phyloP scores from a whole-genome alignment of 2,888 invertebrate species.

The Archips xylosteana region DNA sequence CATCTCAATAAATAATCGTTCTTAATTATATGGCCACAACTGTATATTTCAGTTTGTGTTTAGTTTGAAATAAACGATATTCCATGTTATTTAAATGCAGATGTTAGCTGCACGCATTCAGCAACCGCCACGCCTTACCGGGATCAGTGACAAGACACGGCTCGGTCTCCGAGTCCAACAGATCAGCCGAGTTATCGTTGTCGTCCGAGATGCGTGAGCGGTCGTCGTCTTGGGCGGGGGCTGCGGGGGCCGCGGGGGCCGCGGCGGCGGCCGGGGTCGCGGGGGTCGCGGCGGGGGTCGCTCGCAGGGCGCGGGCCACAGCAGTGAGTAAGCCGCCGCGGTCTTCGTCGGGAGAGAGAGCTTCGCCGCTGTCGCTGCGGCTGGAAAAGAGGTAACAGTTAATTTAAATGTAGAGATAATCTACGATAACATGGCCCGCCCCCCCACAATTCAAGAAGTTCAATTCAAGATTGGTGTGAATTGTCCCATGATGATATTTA shows the following conservation, averaged over 20 bases:
- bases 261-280: conserved; percentile 44
- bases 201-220: conserved; percentile 77
- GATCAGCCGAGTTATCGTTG: conserved; percentile 91
- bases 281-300: conserved; percentile 43
- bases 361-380: conserved; percentile 89
- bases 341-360: conserved; percentile 87
- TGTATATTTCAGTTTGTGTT: no score
- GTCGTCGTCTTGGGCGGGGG: conserved; percentile 64
- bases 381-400: conserved; percentile 49
- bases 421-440: no score
- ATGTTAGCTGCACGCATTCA: not conserved
- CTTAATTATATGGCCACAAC: no score
- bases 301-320: conserved; percentile 87
- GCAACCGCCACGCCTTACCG: conserved; percentile 67
- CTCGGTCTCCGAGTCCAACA: conserved; percentile 93
- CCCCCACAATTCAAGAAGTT: no score
- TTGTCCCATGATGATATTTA: no score
- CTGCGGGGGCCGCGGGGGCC: conserved; percentile 27
- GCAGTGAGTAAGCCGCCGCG: conserved; percentile 87
- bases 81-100: no score
- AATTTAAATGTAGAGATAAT: no score
- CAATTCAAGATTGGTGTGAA: no score
- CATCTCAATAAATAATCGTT: no score
- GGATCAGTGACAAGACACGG: conserved; percentile 94
- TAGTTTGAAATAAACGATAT: no score